Evolutionary conservation across 2,797 vertebrate species (phyloP), one percentile per base, ranked within the genome.

Genomic region (Anas bahamensis): DNA sequence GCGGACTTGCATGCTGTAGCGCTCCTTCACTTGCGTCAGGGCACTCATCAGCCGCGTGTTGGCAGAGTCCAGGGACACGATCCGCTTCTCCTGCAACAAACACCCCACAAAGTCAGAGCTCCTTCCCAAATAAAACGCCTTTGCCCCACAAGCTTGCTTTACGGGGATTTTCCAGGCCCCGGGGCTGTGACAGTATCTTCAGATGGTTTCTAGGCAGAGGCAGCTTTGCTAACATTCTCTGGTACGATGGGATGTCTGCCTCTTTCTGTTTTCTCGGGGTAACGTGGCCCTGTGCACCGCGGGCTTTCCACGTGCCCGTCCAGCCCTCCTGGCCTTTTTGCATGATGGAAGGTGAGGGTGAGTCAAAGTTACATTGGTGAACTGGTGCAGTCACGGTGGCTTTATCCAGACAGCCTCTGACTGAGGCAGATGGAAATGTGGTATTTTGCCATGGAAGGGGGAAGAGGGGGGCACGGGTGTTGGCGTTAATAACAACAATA

Each of bases 11-110:
- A 98, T 88, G 97, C 98, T 98, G 98, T 99, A 99, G 76, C 98
- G 99, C 97, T 99, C 99, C 98, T 99, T 99, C 97, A 99, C 99
- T 95, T 99, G 99, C 7, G 99, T 99, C 97, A 99, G 98, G 17
- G 99, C 99, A 13, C 98, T 98, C 99, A 99, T 99, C 96, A 99
- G 98, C 57, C 99, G 98, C 0, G 98, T 98, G 98, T 99, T 99
- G 89, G 99, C 98, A 2, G 98, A 98, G 84, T 99, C 99, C 98
- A 99, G 98, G 12, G 98, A 99, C 86, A 96, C 95, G 95, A 99
- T 99, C 97, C 99, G 98, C 96, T 99, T 98, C 98, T 99, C 99
- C 99, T 99, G 97, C 97, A 98, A 95, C 87, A 97, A 10, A 98
- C 77, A 94, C 33, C 95, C 55, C 89, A 5, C 14, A 26, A 4